Evolutionary conservation across 2,888 invertebrate species (phyloP), one percentile per base, ranked within the genome.

Genomic region (Hirudinaria manillensis): DNA sequence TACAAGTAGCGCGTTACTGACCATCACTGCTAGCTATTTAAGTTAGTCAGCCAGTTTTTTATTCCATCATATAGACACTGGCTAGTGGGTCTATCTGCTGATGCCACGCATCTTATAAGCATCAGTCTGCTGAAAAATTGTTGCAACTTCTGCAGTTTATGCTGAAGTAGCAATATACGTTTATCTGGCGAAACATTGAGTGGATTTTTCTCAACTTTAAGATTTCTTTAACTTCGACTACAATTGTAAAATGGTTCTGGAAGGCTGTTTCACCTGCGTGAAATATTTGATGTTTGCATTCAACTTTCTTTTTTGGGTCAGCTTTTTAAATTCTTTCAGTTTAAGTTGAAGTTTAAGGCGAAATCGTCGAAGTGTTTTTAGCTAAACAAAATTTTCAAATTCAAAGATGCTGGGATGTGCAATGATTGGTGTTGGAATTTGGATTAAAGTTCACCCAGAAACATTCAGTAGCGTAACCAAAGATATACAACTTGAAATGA

Each of bases 371-470:
- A 45, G 13, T 16, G 13, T 45, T 10, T 45, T 16, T 45, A 45
- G 36, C 3, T 36, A 36, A 36, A 36, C 36, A 10, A 45, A 45
- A 45, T 45, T 45, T 45, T 2, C 10, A 45, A 45, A 45, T 45
- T 45, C 10, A 76, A 86, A 93, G 93, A 84, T 91, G 72, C 87
- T 90, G 79, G 92, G 92, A 55, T 84, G 92, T 75, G 88, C 89
- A 24, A 88, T 90, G 74, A 88, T 92, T 38, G 89, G 89, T 32
- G 86, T 91, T 24, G 90, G 91, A 77, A 87, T 91, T 86, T 93
- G 92, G 91, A 89, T 93, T 86, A 86, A 92, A 72, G 88, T 90
- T 66, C 92, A 92, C 83, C 83, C 84, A 13, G 81, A 83, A 0
- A 34, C 72, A 13, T 21, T 56, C 66, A 53, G 4, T n/a, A 61